A percentile compares a stretch with the other conserved stretches of the same genome.
These are phyloP conservation scores for Pomacea maculata DNA, from an alignment of 1,140 invertebrate species.

Conservation along the genomic window DNA sequence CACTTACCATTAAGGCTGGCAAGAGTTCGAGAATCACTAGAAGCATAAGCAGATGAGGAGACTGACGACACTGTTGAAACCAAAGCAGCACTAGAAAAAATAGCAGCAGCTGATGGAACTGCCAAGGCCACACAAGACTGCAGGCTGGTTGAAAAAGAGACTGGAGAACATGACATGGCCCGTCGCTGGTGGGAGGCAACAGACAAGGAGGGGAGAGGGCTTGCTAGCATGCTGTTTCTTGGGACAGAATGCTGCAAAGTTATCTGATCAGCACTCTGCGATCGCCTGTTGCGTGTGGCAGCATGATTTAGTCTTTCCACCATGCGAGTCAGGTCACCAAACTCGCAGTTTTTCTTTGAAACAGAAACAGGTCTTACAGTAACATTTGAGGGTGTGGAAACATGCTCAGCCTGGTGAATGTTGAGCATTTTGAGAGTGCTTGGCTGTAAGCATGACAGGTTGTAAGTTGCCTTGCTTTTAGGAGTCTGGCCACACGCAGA, in stretches of 20 bases:
- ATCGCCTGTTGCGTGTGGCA: constrained; percentile 40
- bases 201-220: background rate
- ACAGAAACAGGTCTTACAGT: background rate
- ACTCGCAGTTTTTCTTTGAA: constrained; percentile 22
- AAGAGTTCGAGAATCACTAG: no score
- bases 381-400: background rate
- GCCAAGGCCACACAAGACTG: no score
- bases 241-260: background rate
- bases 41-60: no score
- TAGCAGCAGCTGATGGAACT: no score
- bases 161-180: constrained; percentile 4
- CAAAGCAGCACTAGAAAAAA: no score
- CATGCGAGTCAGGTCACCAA: constrained; percentile 49
- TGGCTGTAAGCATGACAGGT: constrained; percentile 45
- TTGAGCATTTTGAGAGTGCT: constrained; percentile 55
- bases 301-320: constrained; percentile 57
- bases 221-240: constrained; percentile 23
- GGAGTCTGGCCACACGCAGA: no score
- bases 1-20: no score
- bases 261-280: constrained; percentile 20
- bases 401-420: constrained; percentile 44
- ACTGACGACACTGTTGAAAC: no score
- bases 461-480: background rate
- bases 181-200: constrained; percentile 20
- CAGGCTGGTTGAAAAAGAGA: background rate